phyloP scores from a whole-genome alignment of 2,888 invertebrate species.

The Dysmachus trigonus region DNA sequence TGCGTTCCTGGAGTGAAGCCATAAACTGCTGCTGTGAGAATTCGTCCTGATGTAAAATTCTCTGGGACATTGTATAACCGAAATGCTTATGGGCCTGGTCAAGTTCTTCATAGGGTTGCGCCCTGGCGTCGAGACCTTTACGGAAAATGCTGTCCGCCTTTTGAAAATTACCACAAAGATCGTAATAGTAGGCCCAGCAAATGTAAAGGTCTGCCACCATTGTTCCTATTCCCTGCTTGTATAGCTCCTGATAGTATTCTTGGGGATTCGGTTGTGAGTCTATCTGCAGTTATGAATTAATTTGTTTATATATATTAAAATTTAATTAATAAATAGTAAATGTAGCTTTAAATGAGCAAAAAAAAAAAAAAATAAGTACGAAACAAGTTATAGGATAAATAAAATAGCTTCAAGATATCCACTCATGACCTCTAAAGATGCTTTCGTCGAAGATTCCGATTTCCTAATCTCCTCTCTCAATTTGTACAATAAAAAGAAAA shows the following conservation, averaged over 20 bases:
- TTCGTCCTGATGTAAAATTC: slow-evolving; percentile 66
- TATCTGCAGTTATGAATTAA: slow-evolving; percentile 68
- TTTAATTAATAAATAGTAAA: too few species aligned
- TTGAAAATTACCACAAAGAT: slow-evolving; percentile 81
- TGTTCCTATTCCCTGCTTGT: slow-evolving; percentile 81
- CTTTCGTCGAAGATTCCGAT: too few species aligned
- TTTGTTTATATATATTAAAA: neutral
- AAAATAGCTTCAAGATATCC: too few species aligned
- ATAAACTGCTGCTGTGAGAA: slow-evolving; percentile 69
- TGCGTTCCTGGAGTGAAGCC: slow-evolving; percentile 73
- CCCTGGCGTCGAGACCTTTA: slow-evolving; percentile 77
- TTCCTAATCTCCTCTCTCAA: too few species aligned
- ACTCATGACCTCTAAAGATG: too few species aligned
- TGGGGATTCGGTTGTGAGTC: slow-evolving; percentile 78
- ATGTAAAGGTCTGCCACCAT: slow-evolving; percentile 86
- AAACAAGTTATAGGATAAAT: too few species aligned
- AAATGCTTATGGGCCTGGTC: slow-evolving; percentile 78
- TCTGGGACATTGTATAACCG: slow-evolving; percentile 59
- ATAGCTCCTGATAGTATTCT: slow-evolving; percentile 83
- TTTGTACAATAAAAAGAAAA: too few species aligned
- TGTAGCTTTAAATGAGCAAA: too few species aligned
- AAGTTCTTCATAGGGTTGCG: slow-evolving; percentile 82
- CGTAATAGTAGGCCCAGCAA: slow-evolving; percentile 90
- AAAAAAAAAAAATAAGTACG: too few species aligned
- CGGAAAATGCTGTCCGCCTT: slow-evolving; percentile 84